Evolutionary conservation across 2,113 vertebrate species (phyloP).

Genomic region (Alexandromys fortis): DNA sequence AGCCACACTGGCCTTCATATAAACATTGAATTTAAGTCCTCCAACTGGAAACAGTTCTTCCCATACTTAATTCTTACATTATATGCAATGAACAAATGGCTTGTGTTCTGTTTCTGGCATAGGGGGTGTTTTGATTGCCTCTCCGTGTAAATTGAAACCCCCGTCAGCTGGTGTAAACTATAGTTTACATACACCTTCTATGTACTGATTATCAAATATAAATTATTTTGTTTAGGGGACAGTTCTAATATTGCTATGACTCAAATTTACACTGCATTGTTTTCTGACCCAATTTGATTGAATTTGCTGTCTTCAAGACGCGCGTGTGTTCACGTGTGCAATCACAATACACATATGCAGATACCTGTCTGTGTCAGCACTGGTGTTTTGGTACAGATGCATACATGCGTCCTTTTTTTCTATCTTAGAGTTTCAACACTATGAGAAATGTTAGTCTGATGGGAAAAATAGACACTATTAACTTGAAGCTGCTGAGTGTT

Average conservation of each 20-base stretch:
- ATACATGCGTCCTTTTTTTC: not conserved
- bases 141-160: not conserved
- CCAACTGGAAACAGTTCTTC: not conserved
- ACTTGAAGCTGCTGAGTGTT: constrained; percentile 3
- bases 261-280: constrained; percentile 1
- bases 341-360: not conserved
- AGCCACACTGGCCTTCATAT: constrained; percentile 10
- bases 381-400: not conserved
- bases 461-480: constrained; percentile 47
- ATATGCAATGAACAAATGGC: not conserved
- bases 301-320: not conserved
- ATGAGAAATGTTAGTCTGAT: not conserved
- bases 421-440: not conserved
- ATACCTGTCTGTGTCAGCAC: not conserved
- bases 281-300: not conserved
- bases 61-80: not conserved
- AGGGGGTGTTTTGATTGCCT: constrained; percentile 48
- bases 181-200: constrained; percentile 24
- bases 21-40: not conserved
- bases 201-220: not conserved
- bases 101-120: not conserved
- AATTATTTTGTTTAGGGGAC: constrained; percentile 17
- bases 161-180: constrained; percentile 52
- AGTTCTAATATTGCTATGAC: constrained; percentile 23
- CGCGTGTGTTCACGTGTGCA: not conserved